Evolutionary conservation across 2,113 vertebrate species (phyloP), one percentile per base, ranked within the genome.

Genomic region (Leptocoma aspasia): DNA sequence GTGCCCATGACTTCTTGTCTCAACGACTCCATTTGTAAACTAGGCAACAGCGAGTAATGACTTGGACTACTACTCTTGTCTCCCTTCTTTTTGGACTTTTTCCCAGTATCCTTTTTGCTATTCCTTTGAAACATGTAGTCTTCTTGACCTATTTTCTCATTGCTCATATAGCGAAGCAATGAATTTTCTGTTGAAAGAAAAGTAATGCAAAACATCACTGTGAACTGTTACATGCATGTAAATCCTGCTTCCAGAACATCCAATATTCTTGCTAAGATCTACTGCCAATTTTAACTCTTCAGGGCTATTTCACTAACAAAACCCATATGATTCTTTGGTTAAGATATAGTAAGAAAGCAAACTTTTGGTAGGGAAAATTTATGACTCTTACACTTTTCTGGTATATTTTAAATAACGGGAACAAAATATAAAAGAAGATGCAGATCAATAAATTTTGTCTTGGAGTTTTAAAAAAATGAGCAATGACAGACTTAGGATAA

Each of bases 1-100:
- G 99, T 99, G 94, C 98, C 98, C 97, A 99, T 96, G 71, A 99
- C 98, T 53, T 99, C 98, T 96, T 99, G 98, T 63, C 98, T 98
- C 88, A 98, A 33, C n/a, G 99, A 99, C 57, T 99, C 99, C 98
- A 99, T 99, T 97, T 99, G 99, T 83, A 99, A 98, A 97, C 98
- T 98, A 60, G 99, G 98, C 78, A 99, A 98, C 44, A 99, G 97
- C 0, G 99, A 98, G 70, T 99, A 99, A 98, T 99, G 99, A 96
- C 98, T 98, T 75, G 99, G 99, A 96, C 99, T 99, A 92, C 98
- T 98, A 44, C 98, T 98, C 97, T 99, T 99, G 94, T 99, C 99
- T 81, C 98, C 98, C 64, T 99, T 99, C 98, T 99, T 99, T 98
- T 99, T 99, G 45, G 98, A 97, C 47, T 99, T 98, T 91, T 99